Percentiles rank a stretch among this genome's conserved stretches.
Conservation (phyloP, 2,888 invertebrate species). For the Leptinotarsa rubiginosa region DNA sequence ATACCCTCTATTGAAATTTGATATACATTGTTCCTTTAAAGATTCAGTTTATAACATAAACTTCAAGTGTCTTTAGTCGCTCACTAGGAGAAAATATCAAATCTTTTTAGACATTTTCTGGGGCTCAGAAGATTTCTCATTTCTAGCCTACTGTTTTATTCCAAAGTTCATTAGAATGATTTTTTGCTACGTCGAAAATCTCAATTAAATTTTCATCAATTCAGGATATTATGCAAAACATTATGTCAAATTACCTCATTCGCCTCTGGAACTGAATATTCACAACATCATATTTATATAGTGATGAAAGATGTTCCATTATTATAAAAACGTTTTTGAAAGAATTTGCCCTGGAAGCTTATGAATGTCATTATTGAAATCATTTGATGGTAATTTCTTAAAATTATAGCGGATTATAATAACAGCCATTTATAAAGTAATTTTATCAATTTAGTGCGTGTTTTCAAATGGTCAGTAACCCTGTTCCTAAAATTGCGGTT, state of each 20-base stretch:
- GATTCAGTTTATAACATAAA: no score
- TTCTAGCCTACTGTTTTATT: background rate
- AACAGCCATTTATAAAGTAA: slow-evolving; percentile 35
- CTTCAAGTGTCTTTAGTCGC: no score
- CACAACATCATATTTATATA: slow-evolving; percentile 14
- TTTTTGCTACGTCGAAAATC: background rate
- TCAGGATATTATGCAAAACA: slow-evolving; percentile 9
- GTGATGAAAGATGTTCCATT: slow-evolving; percentile 35
- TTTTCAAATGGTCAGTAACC: slow-evolving; percentile 43
- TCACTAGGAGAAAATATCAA: no score
- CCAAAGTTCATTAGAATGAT: background rate
- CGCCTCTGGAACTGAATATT: background rate
- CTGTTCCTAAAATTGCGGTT: slow-evolving; percentile 22
- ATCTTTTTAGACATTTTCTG: no score
- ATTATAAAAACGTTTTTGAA: slow-evolving; percentile 24
- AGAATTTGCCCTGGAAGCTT: slow-evolving; percentile 23
- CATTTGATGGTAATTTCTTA: slow-evolving; percentile 13
- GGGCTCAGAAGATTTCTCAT: no score
- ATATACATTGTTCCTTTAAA: no score
- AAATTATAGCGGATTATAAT: slow-evolving; percentile 43
- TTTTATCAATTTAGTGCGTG: slow-evolving; percentile 36
- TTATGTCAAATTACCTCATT: slow-evolving; percentile 22
- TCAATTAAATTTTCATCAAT: slow-evolving; percentile 3
- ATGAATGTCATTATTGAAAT: slow-evolving; percentile 21
- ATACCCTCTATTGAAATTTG: no score